Evolutionary conservation across 2,797 vertebrate species (phyloP).

Genomic region (Tauraco hartlaubi): DNA sequence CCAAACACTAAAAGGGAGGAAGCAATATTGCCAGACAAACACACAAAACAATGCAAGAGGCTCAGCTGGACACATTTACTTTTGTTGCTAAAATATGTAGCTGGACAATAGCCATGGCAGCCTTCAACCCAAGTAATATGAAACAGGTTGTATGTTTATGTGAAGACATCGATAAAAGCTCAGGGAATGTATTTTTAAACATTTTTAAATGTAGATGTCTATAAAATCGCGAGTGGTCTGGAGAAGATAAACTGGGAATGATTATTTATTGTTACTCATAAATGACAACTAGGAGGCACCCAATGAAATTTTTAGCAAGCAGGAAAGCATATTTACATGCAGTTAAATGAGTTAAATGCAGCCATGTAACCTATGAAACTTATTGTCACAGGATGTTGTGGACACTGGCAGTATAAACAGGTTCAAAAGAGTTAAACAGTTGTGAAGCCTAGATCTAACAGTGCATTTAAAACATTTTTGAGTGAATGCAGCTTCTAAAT

Average conservation of each 20-base stretch:
- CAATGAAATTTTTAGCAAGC: neutral
- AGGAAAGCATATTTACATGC: neutral
- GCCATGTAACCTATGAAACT: neutral
- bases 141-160: conserved; percentile 26
- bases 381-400: neutral
- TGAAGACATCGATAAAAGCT: conserved; percentile 30
- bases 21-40: neutral
- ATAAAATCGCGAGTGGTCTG: conserved; percentile 16
- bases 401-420: neutral
- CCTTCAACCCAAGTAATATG: neutral
- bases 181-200: conserved; percentile 3
- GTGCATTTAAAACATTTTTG: neutral
- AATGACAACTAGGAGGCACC: neutral
- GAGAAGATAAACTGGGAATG: neutral
- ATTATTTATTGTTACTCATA: conserved; percentile 18
- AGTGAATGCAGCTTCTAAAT: neutral
- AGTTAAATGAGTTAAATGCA: neutral
- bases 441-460: neutral
- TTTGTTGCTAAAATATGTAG: neutral
- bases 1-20: neutral
- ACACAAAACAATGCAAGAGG: neutral
- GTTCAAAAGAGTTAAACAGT: neutral
- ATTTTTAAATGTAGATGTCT: neutral
- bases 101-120: conserved; percentile 5
- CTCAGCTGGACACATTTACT: neutral